These are phyloP conservation scores for Drosophila rufa DNA, from an alignment of 1,140 invertebrate genomes.

Conservation along the genomic window DNA sequence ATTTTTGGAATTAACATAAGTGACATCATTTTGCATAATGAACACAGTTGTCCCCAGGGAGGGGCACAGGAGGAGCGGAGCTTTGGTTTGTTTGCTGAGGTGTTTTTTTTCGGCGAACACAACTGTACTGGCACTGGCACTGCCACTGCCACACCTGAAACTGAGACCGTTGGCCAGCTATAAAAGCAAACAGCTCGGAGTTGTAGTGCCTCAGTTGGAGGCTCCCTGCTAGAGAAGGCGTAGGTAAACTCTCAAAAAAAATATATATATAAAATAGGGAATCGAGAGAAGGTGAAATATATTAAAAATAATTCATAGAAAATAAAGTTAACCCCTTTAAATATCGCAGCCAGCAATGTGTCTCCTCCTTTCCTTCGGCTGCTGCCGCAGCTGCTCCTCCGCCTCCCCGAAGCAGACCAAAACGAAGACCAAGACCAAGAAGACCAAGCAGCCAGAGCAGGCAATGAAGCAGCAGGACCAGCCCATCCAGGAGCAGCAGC, in stretches of 20 bases:
- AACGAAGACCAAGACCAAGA: neutral
- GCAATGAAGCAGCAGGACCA: neutral
- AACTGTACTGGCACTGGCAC: slow-evolving; percentile 13
- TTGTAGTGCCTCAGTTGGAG: slow-evolving; percentile 9
- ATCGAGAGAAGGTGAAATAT: neutral
- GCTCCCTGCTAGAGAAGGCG: neutral
- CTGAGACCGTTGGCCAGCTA: neutral
- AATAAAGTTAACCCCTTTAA: neutral
- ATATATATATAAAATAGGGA: no score
- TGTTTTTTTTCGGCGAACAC: slow-evolving; percentile 10
- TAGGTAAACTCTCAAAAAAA: slow-evolving; percentile 1
- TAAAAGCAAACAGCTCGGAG: slow-evolving; percentile 23
- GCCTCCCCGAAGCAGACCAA: neutral
- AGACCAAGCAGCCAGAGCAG: neutral
- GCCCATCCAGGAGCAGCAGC: neutral
- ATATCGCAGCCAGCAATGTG: slow-evolving; percentile 4
- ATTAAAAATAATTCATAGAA: neutral
- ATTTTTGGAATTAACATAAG: slow-evolving; percentile 46
- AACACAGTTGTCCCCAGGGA: slow-evolving; percentile 18
- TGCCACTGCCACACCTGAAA: neutral
- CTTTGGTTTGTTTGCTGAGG: neutral
- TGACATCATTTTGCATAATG: slow-evolving; percentile 51
- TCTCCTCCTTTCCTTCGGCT: neutral
- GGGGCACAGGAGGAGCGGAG: neutral
- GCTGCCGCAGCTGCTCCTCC: slow-evolving; percentile 10